A percentile compares a stretch with the other conserved stretches of the same genome.
These are phyloP conservation scores for Phalloptychus januarius DNA, from an alignment of 2,797 vertebrate genomes.

Conservation along the genomic window DNA sequence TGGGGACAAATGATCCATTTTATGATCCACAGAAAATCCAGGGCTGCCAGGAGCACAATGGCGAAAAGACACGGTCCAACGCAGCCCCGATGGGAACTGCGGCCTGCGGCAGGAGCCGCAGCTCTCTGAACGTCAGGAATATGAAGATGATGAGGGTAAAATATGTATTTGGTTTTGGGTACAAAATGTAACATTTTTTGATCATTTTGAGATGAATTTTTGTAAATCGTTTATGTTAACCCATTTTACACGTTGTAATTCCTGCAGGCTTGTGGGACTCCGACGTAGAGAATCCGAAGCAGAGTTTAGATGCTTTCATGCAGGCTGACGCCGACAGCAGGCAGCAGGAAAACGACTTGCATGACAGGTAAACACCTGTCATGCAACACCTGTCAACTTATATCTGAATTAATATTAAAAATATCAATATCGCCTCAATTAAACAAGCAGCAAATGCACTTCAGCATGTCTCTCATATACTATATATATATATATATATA, in stretches of 20 bases:
- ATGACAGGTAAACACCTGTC: conserved; percentile 70
- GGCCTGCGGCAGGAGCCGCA: conserved; percentile 13
- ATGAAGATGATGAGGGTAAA: conserved; percentile 46
- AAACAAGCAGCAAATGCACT: background rate
- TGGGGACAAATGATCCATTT: no score
- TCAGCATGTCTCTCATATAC: background rate
- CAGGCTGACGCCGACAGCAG: conserved; percentile 22
- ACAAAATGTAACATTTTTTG: no score
- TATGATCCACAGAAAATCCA: conserved; percentile 35
- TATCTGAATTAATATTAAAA: background rate
- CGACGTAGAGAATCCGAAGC: conserved; percentile 33
- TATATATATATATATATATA: no score
- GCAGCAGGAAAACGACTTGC: conserved; percentile 17
- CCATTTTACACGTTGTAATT: background rate
- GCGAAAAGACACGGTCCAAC: conserved; percentile 25
- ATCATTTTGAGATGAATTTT: background rate
- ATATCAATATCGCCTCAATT: background rate
- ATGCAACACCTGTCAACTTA: no score
- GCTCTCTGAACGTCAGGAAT: conserved; percentile 6
- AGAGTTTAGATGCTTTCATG: conserved; percentile 23
- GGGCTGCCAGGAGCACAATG: conserved; percentile 27
- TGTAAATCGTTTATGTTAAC: background rate
- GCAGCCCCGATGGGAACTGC: background rate
- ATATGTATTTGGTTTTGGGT: background rate
- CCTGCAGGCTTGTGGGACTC: conserved; percentile 31